A percentile compares a stretch with the other conserved stretches of the same genome.
phyloP scores from a whole-genome alignment of 2,888 invertebrate genomes.

The Anoncus sp. region DNA sequence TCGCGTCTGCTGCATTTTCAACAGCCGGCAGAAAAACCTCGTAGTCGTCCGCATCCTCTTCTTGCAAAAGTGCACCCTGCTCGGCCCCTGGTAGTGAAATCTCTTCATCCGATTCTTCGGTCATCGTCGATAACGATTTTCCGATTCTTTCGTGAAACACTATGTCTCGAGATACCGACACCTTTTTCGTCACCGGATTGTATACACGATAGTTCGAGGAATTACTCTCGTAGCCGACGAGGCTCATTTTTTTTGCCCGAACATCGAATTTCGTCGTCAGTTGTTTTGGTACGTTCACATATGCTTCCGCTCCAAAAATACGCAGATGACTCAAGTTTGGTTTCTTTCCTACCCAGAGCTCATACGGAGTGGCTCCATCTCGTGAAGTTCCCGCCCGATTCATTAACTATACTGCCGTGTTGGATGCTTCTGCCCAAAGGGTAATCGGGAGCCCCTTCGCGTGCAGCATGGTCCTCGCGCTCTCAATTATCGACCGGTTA shows the following conservation, averaged over 20 bases:
- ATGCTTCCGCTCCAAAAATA: constrained; percentile 60
- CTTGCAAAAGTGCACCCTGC: not conserved
- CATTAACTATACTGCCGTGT: constrained; percentile 49
- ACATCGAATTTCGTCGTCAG: constrained; percentile 45
- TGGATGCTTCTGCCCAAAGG: constrained; percentile 51
- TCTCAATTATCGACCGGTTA: constrained; percentile 53
- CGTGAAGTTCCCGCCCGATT: constrained; percentile 26
- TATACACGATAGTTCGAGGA: constrained; percentile 57
- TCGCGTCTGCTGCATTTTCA: constrained; percentile 23
- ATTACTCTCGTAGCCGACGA: constrained; percentile 53
- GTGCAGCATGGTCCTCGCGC: constrained; percentile 47
- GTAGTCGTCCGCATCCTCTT: constrained; percentile 30
- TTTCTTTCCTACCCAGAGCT: constrained; percentile 28
- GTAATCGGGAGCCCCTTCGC: constrained; percentile 27
- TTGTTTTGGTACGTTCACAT: constrained; percentile 56
- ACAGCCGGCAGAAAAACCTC: constrained; percentile 46
- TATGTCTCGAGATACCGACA: constrained; percentile 33
- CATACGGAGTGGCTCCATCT: constrained; percentile 32
- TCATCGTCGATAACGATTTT: not conserved
- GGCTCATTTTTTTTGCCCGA: constrained; percentile 38
- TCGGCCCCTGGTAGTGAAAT: constrained; percentile 29
- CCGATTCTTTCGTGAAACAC: constrained; percentile 34
- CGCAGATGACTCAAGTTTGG: constrained; percentile 50
- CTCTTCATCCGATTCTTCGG: constrained; percentile 13
- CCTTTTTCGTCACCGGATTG: constrained; percentile 40